Evolutionary conservation across 2,113 vertebrate species (phyloP).

Genomic region (Siniperca chuatsi): DNA sequence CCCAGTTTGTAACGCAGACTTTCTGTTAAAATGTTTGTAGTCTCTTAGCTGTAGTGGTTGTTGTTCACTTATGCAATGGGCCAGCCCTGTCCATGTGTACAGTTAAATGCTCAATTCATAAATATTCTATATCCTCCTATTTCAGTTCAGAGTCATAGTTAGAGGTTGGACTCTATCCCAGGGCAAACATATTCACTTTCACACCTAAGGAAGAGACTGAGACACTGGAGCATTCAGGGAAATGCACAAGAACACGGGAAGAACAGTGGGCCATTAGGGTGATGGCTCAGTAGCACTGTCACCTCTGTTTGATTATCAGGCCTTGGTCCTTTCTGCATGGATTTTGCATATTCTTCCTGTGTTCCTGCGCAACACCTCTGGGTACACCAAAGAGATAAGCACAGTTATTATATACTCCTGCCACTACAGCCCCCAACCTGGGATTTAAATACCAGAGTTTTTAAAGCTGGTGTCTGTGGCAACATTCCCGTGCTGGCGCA

Average conservation of each 20-base stretch:
- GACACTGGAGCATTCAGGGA: not conserved
- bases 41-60: not conserved
- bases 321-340: not conserved
- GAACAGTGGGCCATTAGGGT: not conserved
- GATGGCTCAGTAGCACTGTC: not conserved
- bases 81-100: not conserved
- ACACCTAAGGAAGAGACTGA: constrained; percentile 8
- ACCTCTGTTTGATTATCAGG: not conserved
- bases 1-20: not conserved
- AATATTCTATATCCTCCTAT: constrained; percentile 18
- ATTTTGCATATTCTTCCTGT: not conserved
- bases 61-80: not conserved
- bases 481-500: too few relatives aligned
- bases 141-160: constrained; percentile 1
- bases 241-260: not conserved
- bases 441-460: not conserved
- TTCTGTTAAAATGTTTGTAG: not conserved
- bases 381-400: not conserved
- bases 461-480: too few relatives aligned
- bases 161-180: not conserved
- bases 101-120: constrained; percentile 14
- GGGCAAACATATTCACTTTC: constrained; percentile 10
- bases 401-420: not conserved
- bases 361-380: not conserved
- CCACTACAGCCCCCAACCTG: too few relatives aligned